These are phyloP conservation scores for Megalops cyprinoides DNA, from an alignment of 2,797 vertebrate species.

Conservation along the genomic window DNA sequence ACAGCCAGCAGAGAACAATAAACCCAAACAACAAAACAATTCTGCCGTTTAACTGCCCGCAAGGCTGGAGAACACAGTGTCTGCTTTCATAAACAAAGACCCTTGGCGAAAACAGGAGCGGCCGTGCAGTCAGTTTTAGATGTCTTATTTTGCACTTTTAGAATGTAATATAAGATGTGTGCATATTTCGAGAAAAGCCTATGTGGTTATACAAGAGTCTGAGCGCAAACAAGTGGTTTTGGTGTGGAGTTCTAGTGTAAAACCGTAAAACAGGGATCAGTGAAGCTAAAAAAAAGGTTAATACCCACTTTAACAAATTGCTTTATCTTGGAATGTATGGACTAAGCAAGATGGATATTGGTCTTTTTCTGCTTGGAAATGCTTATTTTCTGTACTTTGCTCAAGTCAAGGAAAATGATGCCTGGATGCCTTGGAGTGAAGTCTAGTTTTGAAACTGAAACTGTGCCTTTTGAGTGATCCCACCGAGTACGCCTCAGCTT, in stretches of 20 bases:
- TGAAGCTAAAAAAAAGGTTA: not conserved
- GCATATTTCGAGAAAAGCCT: not conserved
- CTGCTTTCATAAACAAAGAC: conserved; percentile 11
- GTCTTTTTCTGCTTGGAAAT: not conserved
- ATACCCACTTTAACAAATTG: not conserved
- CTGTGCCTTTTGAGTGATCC: not conserved
- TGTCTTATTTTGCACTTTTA: conserved; percentile 16
- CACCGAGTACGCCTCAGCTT: not conserved
- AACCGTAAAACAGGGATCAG: not conserved
- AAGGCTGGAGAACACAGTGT: not conserved
- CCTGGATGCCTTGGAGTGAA: not conserved
- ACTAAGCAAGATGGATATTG: not conserved
- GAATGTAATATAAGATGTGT: conserved; percentile 15
- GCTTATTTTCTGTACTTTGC: not conserved
- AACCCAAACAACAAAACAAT: conserved; percentile 36
- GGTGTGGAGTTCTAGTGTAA: not conserved
- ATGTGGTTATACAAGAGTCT: conserved; percentile 11
- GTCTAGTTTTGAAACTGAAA: conserved; percentile 1
- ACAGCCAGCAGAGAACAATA: conserved; percentile 60
- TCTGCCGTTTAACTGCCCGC: not conserved
- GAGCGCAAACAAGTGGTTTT: conserved; percentile 27
- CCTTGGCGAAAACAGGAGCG: not conserved
- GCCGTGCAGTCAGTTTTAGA: not conserved
- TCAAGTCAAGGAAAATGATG: not conserved
- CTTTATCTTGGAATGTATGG: conserved; percentile 20